Evolutionary conservation across 2,797 vertebrate species (phyloP).

Genomic region (Lithobates pipiens): DNA sequence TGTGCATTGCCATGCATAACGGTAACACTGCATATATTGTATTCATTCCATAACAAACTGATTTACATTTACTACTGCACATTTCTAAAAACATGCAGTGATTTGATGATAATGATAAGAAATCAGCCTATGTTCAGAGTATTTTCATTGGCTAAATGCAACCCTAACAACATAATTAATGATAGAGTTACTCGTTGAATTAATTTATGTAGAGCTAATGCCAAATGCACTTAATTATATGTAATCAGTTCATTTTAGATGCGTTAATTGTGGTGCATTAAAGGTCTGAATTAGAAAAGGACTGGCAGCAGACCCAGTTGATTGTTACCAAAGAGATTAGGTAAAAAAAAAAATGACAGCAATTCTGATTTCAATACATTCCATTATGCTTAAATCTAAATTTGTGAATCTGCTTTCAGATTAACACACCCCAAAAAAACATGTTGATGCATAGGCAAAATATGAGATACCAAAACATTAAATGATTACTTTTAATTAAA

Average conservation of each 20-base stretch:
- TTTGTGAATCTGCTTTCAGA: neutral
- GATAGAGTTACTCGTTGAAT: neutral
- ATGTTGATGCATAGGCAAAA: constrained; percentile 9
- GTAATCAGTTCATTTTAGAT: constrained; percentile 17
- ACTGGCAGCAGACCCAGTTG: constrained; percentile 13
- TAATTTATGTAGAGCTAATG: constrained; percentile 17
- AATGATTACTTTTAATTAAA: constrained; percentile 1
- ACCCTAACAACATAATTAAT: constrained; percentile 25
- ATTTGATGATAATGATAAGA: neutral
- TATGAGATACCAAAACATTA: constrained; percentile 1
- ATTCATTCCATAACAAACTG: neutral
- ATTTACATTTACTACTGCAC: neutral
- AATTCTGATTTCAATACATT: constrained; percentile 17
- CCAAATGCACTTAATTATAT: constrained; percentile 30
- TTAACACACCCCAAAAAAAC: constrained; percentile 17
- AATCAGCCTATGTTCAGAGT: neutral
- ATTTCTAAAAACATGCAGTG: neutral
- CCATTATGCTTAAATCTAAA: constrained; percentile 1
- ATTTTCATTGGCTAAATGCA: constrained; percentile 10
- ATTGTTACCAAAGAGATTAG: constrained; percentile 18
- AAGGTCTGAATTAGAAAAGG: constrained; percentile 6
- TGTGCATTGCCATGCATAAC: too few species aligned
- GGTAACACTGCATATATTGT: neutral
- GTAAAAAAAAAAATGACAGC: constrained; percentile 7
- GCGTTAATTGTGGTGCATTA: constrained; percentile 5